Evolutionary conservation across 2,797 vertebrate species (phyloP), one percentile per base, ranked within the genome.

Genomic region (Hemitrygon akajei): DNA sequence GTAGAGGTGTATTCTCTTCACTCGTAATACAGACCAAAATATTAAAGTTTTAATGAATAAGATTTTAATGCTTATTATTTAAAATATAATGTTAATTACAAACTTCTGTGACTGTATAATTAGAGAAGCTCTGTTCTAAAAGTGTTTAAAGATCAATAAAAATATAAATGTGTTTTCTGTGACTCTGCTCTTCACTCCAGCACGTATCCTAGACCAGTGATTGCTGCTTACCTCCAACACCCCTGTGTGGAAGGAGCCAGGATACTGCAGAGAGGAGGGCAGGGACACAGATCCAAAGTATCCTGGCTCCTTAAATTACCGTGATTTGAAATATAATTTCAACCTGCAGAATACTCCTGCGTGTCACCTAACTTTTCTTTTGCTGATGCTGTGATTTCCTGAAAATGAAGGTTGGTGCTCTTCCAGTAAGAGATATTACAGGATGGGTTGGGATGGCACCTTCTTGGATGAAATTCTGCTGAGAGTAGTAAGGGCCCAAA

Each of bases 21-120:
- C 91, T 27, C 40, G 69, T 27, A 47, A 30, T 22, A 56, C n/a
- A 91, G 66, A 71, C 66, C 12, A 75, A 75, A 37, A 69, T 73
- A 69, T 37, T 75, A 92, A 56, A 30, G 37, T 92, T 92, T 92
- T 91, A 91, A 69, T 75, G 91, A 92, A 92, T 92, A 69, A 92
- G 91, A 92, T 92, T 92, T 89, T 92, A 92, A 92, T 75, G 69
- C 91, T 92, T 92, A 75, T 92, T 92, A 92, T 92, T 92, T 92
- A 92, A 92, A 22, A 92, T 40, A 75, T 92, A 75, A 92, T 73
- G 91, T 92, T 92, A 27, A 92, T 40, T 92, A 37, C 73, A 92
- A 92, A 92, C 73, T 92, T 92, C 69, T 75, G 91, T 92, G 91
- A 69, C 75, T 92, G 69, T 92, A 92, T 75, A 69, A 75, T 92